phyloP scores from a whole-genome alignment of 2,113 vertebrate genomes.

The Glareola pratincola region DNA sequence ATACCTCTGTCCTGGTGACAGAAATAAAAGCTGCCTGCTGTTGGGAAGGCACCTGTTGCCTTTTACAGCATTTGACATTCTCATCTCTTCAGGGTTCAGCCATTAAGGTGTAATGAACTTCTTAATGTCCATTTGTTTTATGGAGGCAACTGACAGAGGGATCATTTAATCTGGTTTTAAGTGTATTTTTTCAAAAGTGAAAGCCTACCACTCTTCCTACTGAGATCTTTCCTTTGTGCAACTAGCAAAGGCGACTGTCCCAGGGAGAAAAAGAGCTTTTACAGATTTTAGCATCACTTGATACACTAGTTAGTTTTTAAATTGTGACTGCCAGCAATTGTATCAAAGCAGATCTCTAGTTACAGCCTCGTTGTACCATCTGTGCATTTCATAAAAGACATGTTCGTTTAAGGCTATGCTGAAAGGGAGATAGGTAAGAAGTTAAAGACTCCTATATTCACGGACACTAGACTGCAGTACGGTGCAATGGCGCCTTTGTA shows the following conservation, averaged over 20 bases:
- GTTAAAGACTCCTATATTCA: background rate
- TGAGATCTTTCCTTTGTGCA: background rate
- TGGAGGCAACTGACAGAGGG: background rate
- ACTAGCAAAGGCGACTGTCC: background rate
- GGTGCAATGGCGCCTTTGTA: background rate
- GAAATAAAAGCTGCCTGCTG: background rate
- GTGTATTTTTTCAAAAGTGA: background rate
- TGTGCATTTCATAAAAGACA: conserved; percentile 49
- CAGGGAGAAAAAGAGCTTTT: background rate
- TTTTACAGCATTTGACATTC: background rate
- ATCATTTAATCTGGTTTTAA: background rate
- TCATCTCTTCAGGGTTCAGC: background rate
- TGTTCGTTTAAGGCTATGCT: conserved; percentile 39
- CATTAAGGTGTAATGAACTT: background rate
- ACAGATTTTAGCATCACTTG: background rate
- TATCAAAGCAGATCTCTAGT: conserved; percentile 53
- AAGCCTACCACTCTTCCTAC: background rate
- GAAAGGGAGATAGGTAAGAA: conserved; percentile 27
- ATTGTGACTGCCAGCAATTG: conserved; percentile 31
- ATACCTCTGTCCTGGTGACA: background rate
- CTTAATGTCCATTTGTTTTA: background rate
- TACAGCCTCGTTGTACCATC: conserved; percentile 60
- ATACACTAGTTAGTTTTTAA: conserved; percentile 5
- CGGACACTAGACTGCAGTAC: background rate
- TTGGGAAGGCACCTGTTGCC: background rate